Conservation (phyloP, 2,888 invertebrate genomes). For the Yponomeuta sedellus region DNA sequence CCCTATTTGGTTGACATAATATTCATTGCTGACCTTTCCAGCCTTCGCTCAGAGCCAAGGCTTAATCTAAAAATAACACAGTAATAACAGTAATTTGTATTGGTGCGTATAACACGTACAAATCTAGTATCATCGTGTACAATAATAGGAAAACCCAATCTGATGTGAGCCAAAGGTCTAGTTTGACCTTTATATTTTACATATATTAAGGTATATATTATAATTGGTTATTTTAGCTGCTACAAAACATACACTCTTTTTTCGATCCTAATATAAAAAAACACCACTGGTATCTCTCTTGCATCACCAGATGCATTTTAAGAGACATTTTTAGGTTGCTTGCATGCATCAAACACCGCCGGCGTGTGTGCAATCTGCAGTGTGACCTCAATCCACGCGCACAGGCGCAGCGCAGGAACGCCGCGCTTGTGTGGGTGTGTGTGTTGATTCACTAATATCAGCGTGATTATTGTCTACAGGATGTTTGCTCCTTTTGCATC, state of each 20-base stretch:
- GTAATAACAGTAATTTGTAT: too few species aligned
- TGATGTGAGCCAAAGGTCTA: too few species aligned
- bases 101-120: too few species aligned
- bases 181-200: too few species aligned
- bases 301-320: constrained; percentile 36
- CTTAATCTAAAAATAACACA: too few species aligned
- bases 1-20: too few species aligned
- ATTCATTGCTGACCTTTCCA: too few species aligned
- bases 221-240: neutral
- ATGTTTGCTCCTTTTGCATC: constrained; percentile 29
- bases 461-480: constrained; percentile 38
- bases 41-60: too few species aligned
- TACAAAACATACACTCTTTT: neutral
- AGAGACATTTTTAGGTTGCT: neutral
- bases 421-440: constrained; percentile 29
- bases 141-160: too few species aligned
- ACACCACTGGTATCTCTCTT: constrained; percentile 27
- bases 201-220: too few species aligned
- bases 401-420: constrained; percentile 28
- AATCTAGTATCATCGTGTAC: too few species aligned
- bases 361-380: constrained; percentile 45
- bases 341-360: constrained; percentile 21
- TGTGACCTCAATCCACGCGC: constrained; percentile 67
- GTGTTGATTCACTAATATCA: constrained; percentile 41
- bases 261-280: neutral